Evolutionary conservation across 2,888 invertebrate species (phyloP), one percentile per base, ranked within the genome.

Genomic region (Halictus ligatus): DNA sequence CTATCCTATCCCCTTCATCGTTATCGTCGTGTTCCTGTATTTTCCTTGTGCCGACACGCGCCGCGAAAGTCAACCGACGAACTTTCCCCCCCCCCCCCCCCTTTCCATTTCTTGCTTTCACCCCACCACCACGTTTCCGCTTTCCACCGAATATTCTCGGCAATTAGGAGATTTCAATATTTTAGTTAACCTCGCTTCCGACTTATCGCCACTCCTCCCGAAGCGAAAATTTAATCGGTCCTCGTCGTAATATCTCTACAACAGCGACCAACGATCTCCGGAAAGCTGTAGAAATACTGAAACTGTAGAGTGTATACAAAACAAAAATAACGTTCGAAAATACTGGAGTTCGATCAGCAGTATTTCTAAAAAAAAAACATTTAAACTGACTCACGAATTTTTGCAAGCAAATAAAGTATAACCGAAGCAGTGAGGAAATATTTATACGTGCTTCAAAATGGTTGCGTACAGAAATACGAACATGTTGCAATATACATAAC

Each of bases 141-240:
- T 46, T 29, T 60, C 35, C n/a, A 54, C 13, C 48, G 40, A 29
- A 29, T 29, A 79, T 73, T 58, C 35, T n/a, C n/a, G 67, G 58
- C 77, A 88, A 85, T 83, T 73, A 67, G 64, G 77, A 81, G 79
- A 67, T 78, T 81, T 64, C 82, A 83, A 83, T 83, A 85, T 80
- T 77, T 83, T 25, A 64, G 40, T 77, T 73, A n/a, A 25, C 29
- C 67, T 67, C 71, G 48, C 50, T 46, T n/a, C 67, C n/a, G 64
- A n/a, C 35, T 71, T 67, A 35, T 21, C 58, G 46, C 43, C 58
- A 4, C 8, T 12, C 10, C 58, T 12, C 58, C 13, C 25, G 5
- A 5, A 60, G 60, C 0, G 60, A 60, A 25, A 25, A 25, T 60
- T 25, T 25, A n/a, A 60, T 0, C 25, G 13, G 6, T 25, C 25